A percentile compares a stretch with the other conserved stretches of the same genome.
Conservation (phyloP, 2,888 invertebrate species). For the Harmothoe impar region DNA sequence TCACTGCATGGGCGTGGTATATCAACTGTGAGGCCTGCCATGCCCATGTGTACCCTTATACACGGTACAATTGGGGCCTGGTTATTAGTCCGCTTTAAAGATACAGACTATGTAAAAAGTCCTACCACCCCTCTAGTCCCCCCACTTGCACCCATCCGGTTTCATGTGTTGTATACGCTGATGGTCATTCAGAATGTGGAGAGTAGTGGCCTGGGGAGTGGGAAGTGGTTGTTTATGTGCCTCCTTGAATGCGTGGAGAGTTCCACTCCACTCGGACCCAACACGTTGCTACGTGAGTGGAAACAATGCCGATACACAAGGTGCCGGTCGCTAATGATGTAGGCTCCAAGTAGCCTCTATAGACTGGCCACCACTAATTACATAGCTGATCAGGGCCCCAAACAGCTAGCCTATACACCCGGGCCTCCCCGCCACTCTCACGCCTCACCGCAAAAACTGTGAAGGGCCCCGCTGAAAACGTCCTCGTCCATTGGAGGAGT, state of each 20-base stretch:
- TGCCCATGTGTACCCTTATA: too few species aligned
- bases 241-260: slow-evolving; percentile 41
- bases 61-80: too few species aligned
- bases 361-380: slow-evolving; percentile 42
- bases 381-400: slow-evolving; percentile 9
- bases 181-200: neutral
- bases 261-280: slow-evolving; percentile 35
- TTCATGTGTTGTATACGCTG: neutral
- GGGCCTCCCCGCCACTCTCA: neutral
- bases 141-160: too few species aligned
- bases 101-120: too few species aligned
- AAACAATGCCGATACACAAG: slow-evolving; percentile 10
- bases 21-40: too few species aligned
- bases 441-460: neutral
- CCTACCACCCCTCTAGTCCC: too few species aligned
- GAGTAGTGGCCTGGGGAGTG: neutral
- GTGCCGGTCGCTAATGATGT: slow-evolving; percentile 43
- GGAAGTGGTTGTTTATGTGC: slow-evolving; percentile 24
- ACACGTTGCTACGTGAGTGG: slow-evolving; percentile 16
- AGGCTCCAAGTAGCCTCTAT: neutral
- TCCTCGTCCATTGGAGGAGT: slow-evolving; percentile 18
- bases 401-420: neutral
- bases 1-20: neutral
- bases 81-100: too few species aligned
- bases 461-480: neutral